Percentiles rank a stretch among this genome's conserved stretches.
Evolutionary conservation across 2,797 vertebrate genomes (phyloP).

Genomic region (Emys orbicularis): DNA sequence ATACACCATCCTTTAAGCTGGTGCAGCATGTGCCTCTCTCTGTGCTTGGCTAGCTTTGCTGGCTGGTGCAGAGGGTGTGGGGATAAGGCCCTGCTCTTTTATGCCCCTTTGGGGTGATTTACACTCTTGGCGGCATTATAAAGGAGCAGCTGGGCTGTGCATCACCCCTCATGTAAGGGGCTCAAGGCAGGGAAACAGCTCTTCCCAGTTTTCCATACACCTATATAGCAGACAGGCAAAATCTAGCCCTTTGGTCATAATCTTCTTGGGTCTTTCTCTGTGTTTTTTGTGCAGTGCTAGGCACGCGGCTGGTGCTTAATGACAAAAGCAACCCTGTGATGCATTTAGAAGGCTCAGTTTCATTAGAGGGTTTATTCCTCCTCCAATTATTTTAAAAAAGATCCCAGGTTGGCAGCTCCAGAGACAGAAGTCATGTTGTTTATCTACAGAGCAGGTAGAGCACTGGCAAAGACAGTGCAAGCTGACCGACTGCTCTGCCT

Average conservation of each 20-base stretch:
- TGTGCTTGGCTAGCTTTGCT: not conserved
- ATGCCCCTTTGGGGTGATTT: rapidly evolving
- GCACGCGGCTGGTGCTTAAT: not conserved
- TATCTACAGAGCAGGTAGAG: not conserved
- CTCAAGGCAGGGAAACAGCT: not conserved
- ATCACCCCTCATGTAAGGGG: not conserved
- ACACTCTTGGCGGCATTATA: not conserved
- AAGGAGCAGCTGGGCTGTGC: not conserved
- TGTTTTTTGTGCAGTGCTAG: not conserved
- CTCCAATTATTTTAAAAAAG: not conserved
- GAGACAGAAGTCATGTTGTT: not conserved
- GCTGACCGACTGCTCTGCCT: not conserved
- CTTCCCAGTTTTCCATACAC: not conserved
- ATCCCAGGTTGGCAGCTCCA: not conserved
- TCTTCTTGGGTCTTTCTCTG: not conserved
- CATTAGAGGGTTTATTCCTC: rapidly evolving
- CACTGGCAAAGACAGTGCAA: rapidly evolving
- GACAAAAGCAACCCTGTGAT: not conserved
- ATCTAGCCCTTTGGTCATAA: not conserved
- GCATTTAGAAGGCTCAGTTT: not conserved
- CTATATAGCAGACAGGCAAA: not conserved
- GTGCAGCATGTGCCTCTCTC: not conserved
- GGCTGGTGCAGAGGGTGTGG: not conserved
- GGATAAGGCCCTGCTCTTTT: not conserved
- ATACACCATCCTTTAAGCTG: not conserved